Percentiles rank a stretch among this genome's conserved stretches.
phyloP scores from a whole-genome alignment of 2,113 vertebrate species.

The Leucosticte australis region DNA sequence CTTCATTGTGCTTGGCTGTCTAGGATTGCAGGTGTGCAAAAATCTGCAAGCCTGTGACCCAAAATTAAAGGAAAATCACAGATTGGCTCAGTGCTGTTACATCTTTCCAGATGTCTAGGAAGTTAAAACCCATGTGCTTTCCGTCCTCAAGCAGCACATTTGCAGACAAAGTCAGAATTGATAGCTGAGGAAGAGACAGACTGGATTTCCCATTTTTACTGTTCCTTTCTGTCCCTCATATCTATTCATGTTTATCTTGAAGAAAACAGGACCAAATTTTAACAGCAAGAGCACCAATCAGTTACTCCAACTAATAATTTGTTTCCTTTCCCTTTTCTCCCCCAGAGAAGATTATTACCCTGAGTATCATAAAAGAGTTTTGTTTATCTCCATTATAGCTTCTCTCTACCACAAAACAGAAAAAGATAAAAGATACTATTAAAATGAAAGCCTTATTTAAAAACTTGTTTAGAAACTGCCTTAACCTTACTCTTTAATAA shows the following conservation, averaged over 20 bases:
- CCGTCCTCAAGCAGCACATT: background rate
- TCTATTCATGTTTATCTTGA: background rate
- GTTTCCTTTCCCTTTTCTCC: background rate
- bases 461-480: background rate
- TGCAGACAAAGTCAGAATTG: background rate
- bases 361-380: background rate
- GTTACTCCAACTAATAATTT: background rate
- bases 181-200: rapidly evolving
- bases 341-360: background rate
- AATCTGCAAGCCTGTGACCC: background rate
- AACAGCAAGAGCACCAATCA: background rate
- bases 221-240: background rate
- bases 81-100: background rate
- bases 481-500: background rate
- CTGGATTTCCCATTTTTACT: background rate
- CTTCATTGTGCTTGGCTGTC: background rate
- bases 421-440: background rate
- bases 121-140: background rate
- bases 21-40: background rate
- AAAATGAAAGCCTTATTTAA: background rate
- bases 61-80: background rate
- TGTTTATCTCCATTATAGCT: background rate
- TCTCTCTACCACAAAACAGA: background rate
- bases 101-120: background rate
- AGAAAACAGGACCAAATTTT: background rate